Evolutionary conservation across 1,140 invertebrate species (phyloP).

Genomic region (Tetragnatha versicolor): DNA sequence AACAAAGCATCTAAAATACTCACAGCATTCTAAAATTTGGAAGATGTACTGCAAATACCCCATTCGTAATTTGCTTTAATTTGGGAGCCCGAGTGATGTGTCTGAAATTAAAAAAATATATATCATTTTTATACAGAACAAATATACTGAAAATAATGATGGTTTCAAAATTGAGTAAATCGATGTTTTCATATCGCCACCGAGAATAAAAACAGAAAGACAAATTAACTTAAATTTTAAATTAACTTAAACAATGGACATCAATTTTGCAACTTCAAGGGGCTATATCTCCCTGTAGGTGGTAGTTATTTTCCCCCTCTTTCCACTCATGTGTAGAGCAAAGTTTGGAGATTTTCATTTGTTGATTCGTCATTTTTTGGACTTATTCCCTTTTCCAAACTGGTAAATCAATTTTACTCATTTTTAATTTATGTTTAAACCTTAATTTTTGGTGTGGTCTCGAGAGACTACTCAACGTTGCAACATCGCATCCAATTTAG

Average conservation of each 20-base stretch:
- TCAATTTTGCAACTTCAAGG: background rate
- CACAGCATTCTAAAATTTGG: slow-evolving; percentile 66
- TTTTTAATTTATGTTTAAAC: too few species aligned
- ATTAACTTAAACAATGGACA: background rate
- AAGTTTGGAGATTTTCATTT: too few species aligned
- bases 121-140: background rate
- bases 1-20: slow-evolving; percentile 62
- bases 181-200: background rate
- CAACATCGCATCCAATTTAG: too few species aligned
- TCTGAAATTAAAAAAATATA: slow-evolving; percentile 61
- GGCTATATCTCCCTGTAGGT: background rate
- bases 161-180: background rate
- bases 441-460: too few species aligned
- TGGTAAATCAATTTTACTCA: too few species aligned
- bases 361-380: too few species aligned
- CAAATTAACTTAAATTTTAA: background rate
- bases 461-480: too few species aligned
- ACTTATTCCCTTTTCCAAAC: too few species aligned
- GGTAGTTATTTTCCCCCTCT: background rate
- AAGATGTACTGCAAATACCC: slow-evolving; percentile 64
- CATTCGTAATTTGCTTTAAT: slow-evolving; percentile 63
- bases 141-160: background rate
- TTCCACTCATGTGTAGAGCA: too few species aligned
- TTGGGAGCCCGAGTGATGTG: slow-evolving; percentile 68
- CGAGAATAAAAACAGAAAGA: background rate